phyloP scores from a whole-genome alignment of 2,113 vertebrate species.

The Ondatra zibethicus region DNA sequence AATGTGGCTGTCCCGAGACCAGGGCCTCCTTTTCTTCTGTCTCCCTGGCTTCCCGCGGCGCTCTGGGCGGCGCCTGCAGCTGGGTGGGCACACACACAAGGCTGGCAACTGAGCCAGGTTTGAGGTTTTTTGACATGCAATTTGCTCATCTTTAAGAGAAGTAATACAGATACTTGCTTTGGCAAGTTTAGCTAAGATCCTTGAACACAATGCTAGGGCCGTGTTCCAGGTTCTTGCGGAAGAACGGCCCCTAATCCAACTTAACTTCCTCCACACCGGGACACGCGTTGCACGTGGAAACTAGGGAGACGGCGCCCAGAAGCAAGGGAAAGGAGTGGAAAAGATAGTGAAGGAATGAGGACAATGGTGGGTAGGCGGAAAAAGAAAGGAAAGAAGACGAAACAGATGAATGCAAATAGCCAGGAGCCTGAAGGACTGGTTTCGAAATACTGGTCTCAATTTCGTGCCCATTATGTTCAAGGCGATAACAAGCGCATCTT shows the following conservation, averaged over 20 bases:
- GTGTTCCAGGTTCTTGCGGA: background rate
- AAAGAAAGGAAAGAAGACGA: background rate
- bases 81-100: background rate
- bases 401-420: background rate
- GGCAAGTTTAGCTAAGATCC: background rate
- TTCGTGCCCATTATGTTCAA: background rate
- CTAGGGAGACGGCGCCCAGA: background rate
- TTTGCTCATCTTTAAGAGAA: background rate
- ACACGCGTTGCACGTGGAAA: background rate
- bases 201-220: background rate
- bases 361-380: background rate
- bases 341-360: background rate
- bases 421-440: background rate
- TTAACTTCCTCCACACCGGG: background rate
- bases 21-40: background rate
- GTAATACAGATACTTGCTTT: background rate
- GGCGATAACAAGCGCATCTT: background rate
- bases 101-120: background rate
- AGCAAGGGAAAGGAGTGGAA: background rate
- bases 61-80: background rate
- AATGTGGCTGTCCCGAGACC: background rate
- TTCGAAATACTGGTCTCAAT: constrained; percentile 15
- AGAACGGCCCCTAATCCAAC: background rate
- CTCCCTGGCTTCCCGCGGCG: fast-evolving
- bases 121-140: background rate